These are phyloP conservation scores for Andricus curvator DNA, from an alignment of 2,888 invertebrate species.

Conservation along the genomic window DNA sequence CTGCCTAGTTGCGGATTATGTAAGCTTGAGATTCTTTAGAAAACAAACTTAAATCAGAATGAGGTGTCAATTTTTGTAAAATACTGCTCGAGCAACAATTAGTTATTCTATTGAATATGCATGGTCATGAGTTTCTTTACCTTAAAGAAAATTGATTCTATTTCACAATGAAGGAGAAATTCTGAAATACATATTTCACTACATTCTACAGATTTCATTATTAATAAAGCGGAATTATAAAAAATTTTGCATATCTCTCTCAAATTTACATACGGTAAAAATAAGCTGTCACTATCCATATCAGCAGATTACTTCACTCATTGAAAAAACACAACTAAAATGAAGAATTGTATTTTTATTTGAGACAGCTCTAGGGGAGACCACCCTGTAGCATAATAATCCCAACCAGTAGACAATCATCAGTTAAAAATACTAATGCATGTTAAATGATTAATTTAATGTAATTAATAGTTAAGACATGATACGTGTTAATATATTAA, in stretches of 20 bases:
- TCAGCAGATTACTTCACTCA: too few relatives aligned
- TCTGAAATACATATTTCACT: background rate
- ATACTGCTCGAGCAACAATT: background rate
- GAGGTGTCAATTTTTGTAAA: background rate
- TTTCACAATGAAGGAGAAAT: background rate
- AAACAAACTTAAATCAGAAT: background rate
- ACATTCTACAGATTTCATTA: background rate
- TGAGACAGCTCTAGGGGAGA: too few relatives aligned
- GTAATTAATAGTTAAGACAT: too few relatives aligned
- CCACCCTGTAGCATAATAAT: too few relatives aligned
- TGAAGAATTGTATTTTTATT: too few relatives aligned
- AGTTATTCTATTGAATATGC: slow-evolving; percentile 16
- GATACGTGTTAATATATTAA: too few relatives aligned
- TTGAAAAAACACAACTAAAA: too few relatives aligned
- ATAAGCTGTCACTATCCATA: too few relatives aligned
- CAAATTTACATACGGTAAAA: too few relatives aligned
- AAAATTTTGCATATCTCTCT: background rate
- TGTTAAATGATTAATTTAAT: too few relatives aligned
- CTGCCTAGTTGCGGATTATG: background rate
- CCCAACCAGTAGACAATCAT: too few relatives aligned
- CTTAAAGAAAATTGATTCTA: background rate
- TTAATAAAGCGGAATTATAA: background rate
- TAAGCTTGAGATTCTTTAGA: background rate
- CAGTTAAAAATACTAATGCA: too few relatives aligned
- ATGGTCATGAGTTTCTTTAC: slow-evolving; percentile 12